These are phyloP conservation scores for Diplodus puntazzo DNA, from an alignment of 2,797 vertebrate species.

Conservation along the genomic window DNA sequence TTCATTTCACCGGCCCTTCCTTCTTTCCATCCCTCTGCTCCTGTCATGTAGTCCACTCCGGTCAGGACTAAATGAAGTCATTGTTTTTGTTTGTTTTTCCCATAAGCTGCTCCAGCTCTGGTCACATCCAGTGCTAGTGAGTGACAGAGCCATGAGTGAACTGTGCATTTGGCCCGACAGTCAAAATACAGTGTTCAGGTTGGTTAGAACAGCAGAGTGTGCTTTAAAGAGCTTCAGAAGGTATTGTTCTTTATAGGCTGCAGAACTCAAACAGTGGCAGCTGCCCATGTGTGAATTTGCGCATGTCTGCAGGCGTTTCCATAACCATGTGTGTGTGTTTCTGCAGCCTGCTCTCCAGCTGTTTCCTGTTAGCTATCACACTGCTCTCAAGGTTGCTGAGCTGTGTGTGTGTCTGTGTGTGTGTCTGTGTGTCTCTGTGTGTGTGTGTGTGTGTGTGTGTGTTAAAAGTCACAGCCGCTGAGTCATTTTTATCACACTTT, in stretches of 20 bases:
- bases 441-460: constrained; percentile 16
- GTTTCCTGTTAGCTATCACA: constrained; percentile 85
- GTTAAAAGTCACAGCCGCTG: constrained; percentile 75
- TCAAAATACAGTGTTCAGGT: constrained; percentile 36
- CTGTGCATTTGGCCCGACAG: constrained; percentile 21
- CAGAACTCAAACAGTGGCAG: constrained; percentile 75
- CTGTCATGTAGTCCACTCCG: constrained; percentile 8
- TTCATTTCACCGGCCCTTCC: neutral
- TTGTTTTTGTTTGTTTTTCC: constrained; percentile 49
- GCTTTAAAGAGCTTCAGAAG: constrained; percentile 53
- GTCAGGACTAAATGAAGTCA: constrained; percentile 34
- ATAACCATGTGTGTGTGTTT: constrained; percentile 56
- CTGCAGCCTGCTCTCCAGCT: constrained; percentile 81
- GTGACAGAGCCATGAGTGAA: constrained; percentile 21
- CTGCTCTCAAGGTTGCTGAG: constrained; percentile 75
- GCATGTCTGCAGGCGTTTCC: constrained; percentile 70
- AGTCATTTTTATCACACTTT: constrained; percentile 78
- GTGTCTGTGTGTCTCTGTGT: neutral
- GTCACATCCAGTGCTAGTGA: constrained; percentile 36
- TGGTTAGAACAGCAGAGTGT: constrained; percentile 27
- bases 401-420: too few relatives aligned
- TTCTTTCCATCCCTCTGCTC: constrained; percentile 2
- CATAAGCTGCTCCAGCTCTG: constrained; percentile 40
- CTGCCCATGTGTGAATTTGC: constrained; percentile 73
- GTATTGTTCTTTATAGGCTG: constrained; percentile 66